Conservation (phyloP, 2,113 vertebrate genomes). For the Zosterops hypoxanthus region DNA sequence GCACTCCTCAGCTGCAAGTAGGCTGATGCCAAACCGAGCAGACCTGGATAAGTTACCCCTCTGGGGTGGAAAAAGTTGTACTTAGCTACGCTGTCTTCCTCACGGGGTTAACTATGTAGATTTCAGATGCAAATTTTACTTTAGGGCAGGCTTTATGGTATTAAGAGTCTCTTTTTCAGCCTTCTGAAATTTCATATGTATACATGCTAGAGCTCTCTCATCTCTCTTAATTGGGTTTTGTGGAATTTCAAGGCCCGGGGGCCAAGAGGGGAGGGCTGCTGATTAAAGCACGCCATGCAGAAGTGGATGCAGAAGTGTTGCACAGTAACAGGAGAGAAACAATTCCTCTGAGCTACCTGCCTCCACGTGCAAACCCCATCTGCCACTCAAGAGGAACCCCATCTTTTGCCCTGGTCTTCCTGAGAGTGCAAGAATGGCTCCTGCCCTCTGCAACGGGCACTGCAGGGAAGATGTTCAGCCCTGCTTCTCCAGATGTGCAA, state of each 20-base stretch:
- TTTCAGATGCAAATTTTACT: constrained; percentile 56
- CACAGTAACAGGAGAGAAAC: background rate
- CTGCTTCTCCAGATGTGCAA: fast-evolving
- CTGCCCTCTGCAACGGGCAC: fast-evolving
- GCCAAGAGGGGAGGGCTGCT: constrained; percentile 41
- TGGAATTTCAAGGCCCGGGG: constrained; percentile 42
- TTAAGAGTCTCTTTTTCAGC: constrained; percentile 35
- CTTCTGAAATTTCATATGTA: constrained; percentile 55
- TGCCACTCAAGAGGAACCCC: background rate
- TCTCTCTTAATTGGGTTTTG: constrained; percentile 56
- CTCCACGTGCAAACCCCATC: fast-evolving
- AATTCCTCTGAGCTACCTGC: background rate
- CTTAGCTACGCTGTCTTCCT: constrained; percentile 9
- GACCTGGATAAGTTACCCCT: constrained; percentile 17
- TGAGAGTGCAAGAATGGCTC: background rate
- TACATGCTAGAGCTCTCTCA: constrained; percentile 31
- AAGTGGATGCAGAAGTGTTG: constrained; percentile 30
- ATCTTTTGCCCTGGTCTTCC: background rate
- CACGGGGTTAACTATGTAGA: constrained; percentile 34
- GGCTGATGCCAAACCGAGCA: background rate
- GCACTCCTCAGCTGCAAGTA: background rate
- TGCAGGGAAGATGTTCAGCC: fast-evolving
- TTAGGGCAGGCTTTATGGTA: constrained; percentile 50
- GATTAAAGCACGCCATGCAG: background rate
- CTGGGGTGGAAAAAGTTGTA: background rate